phyloP scores from a whole-genome alignment of 2,888 invertebrate genomes.

The Drosophila niveifrons region DNA sequence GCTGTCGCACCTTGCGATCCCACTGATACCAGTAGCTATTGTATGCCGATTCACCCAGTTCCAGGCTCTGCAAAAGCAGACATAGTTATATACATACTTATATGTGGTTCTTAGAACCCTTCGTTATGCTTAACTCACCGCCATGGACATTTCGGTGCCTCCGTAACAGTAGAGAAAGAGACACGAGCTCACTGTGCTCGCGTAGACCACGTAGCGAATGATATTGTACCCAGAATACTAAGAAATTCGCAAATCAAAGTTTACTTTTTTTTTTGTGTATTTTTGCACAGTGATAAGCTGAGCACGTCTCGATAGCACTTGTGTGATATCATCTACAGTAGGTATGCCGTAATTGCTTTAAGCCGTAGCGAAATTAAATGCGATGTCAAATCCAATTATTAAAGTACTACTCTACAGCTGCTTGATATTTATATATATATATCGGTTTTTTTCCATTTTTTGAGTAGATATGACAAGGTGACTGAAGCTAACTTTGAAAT shows the following conservation, averaged over 20 bases:
- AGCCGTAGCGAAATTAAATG: background rate
- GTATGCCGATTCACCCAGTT: constrained; percentile 66
- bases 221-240: constrained; percentile 71
- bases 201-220: constrained; percentile 66
- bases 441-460: too few relatives aligned
- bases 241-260: background rate
- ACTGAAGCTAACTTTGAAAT: too few relatives aligned
- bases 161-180: constrained; percentile 68
- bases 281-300: background rate
- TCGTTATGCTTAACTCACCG: constrained; percentile 42
- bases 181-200: constrained; percentile 51
- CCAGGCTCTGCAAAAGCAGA: constrained; percentile 50
- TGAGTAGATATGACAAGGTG: too few relatives aligned
- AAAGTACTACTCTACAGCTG: background rate
- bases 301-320: background rate
- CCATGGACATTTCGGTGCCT: constrained; percentile 63
- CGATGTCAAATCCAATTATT: background rate
- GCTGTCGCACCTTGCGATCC: constrained; percentile 55
- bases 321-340: background rate
- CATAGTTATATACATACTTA: too few relatives aligned
- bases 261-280: background rate
- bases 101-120: background rate
- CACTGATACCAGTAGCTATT: constrained; percentile 65
- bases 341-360: background rate
- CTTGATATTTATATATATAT: background rate